Base-by-base conservation (phyloP, 2,888 invertebrate species). In the Catocala sponsa region DNA sequence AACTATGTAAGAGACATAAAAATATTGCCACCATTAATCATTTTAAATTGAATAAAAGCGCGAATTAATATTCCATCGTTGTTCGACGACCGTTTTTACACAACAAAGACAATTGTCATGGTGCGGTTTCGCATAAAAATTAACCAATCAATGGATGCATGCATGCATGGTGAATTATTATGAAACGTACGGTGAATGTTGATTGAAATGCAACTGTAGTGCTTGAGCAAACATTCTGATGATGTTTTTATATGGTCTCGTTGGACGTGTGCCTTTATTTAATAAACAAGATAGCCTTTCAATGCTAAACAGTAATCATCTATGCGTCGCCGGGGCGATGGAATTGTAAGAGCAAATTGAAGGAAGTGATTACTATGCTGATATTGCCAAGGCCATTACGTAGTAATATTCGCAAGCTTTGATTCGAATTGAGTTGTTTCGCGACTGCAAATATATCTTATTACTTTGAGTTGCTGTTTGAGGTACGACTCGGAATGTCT, bases 111-210 rank as follows among this genome's bases (percentile, higher is more conserved):
- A 79, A 78, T 74, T 78, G 79, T 76, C 69, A 69, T 56, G 54
- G 61, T 69, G 67, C 73, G 59, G 70, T 60, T 68, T 63, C 61
- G 84, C 79, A 81, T 81, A 79, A 80, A 79, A 79, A 82, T 82
- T 76, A 76, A 79, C 76, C 81, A 81, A 85, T 83, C 79, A 80
- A 67, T 70, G 75, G 49, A 56, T 44, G 55, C 68, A 70, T 43
- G 67, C 66, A 75, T 76, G 79, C 74, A 76, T 72, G 72, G 70
- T 78, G 81, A 84, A 86, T 86, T 84, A 82, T 77, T 77, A 80
- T 80, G 78, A 78, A 79, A 82, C 81, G 80, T 71, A 68, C 59
- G 38, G 53, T 62, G 83, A 78, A 84, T 83, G 78, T 76, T 69
- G 74, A 80, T 78, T 69, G 65, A 49, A 51, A 58, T 54, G 65